Percentiles rank a stretch among this genome's conserved stretches.
These are phyloP conservation scores for Zygaena filipendulae DNA, from an alignment of 2,888 invertebrate species.

Conservation along the genomic window DNA sequence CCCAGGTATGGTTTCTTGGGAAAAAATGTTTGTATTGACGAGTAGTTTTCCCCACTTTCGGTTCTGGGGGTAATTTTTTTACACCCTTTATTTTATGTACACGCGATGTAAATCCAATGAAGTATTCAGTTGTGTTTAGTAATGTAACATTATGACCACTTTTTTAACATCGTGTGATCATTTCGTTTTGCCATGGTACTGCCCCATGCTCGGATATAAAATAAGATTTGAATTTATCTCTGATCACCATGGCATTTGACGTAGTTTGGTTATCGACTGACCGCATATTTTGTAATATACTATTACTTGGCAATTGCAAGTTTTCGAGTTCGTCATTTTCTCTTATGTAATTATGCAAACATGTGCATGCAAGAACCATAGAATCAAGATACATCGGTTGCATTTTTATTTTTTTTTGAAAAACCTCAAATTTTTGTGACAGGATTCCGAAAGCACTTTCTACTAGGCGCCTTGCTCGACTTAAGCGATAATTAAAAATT, in stretches of 20 bases:
- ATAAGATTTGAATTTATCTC: slow-evolving; percentile 14
- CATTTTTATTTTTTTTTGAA: slow-evolving; percentile 12
- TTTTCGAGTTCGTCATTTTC: slow-evolving; percentile 10
- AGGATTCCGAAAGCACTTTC: slow-evolving; percentile 15
- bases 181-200: slow-evolving; percentile 14
- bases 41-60: no score
- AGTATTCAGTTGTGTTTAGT: no score
- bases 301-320: slow-evolving; percentile 10
- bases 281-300: slow-evolving; percentile 14
- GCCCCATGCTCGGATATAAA: slow-evolving; percentile 13
- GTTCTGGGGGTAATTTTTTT: no score
- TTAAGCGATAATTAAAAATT: slow-evolving; percentile 15
- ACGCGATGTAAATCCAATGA: no score
- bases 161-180: slow-evolving; percentile 13
- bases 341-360: slow-evolving; percentile 14
- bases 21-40: no score
- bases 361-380: slow-evolving; percentile 13
- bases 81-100: no score
- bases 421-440: slow-evolving; percentile 14
- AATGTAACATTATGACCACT: no score
- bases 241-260: slow-evolving; percentile 12
- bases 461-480: slow-evolving; percentile 14
- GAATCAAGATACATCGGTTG: slow-evolving; percentile 13
- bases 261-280: slow-evolving; percentile 12
- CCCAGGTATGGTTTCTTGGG: no score